phyloP scores from a whole-genome alignment of 2,888 invertebrate species.

The Neoscelio sp. region DNA sequence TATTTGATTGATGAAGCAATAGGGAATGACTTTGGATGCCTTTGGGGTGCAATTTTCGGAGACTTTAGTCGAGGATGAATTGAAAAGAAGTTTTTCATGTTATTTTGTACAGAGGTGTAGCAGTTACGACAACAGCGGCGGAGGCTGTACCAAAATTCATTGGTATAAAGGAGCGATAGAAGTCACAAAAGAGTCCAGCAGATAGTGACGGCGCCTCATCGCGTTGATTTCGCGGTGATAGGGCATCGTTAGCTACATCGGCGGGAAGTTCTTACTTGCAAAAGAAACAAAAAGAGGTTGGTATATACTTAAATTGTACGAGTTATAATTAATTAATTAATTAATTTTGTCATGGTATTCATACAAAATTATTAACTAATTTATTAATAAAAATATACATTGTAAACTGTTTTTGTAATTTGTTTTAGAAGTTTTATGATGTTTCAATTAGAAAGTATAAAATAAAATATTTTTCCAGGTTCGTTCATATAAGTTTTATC shows the following conservation, averaged over 20 bases:
- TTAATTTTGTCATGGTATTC: no score
- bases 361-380: no score
- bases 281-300: constrained; percentile 16
- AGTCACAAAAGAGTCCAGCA: constrained; percentile 35
- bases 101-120: constrained; percentile 55
- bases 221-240: constrained; percentile 65
- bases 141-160: constrained; percentile 59
- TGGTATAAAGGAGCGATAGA: constrained; percentile 41
- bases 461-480: no score
- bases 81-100: constrained; percentile 18
- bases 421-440: no score
- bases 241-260: constrained; percentile 50
- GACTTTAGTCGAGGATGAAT: constrained; percentile 12
- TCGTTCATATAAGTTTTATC: no score
- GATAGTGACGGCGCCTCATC: constrained; percentile 66
- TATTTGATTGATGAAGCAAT: constrained; percentile 36
- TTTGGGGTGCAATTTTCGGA: constrained; percentile 25
- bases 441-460: no score
- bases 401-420: no score
- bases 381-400: no score
- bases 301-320: background rate
- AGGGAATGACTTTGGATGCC: constrained; percentile 28
- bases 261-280: constrained; percentile 23
- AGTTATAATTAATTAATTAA: background rate
- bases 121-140: constrained; percentile 55